A percentile compares a stretch with the other conserved stretches of the same genome.
These are phyloP conservation scores for Nomada flava DNA, from an alignment of 2,888 invertebrate genomes.

Conservation along the genomic window DNA sequence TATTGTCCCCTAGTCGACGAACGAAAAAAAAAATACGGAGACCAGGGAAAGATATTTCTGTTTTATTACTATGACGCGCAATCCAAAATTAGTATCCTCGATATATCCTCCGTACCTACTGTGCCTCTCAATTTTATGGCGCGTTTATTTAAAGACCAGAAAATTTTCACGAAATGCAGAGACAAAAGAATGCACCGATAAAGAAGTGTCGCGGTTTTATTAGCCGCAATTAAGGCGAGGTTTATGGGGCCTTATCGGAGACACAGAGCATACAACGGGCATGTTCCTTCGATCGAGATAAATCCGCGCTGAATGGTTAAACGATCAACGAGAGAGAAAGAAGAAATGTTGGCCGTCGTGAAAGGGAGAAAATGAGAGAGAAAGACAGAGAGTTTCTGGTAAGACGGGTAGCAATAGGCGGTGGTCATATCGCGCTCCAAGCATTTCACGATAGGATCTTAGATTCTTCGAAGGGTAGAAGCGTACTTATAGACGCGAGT, in stretches of 20 bases:
- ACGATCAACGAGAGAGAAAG: conserved; percentile 61
- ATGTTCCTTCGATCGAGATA: conserved; percentile 70
- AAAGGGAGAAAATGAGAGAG: not conserved
- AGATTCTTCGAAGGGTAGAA: conserved; percentile 64
- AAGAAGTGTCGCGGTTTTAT: conserved; percentile 45
- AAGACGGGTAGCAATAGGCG: conserved; percentile 81
- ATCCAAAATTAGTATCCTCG: no score
- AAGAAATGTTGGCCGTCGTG: not conserved
- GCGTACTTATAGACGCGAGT: conserved; percentile 40
- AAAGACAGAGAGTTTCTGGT: conserved; percentile 50
- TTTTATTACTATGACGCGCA: no score
- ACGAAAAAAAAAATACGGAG: no score
- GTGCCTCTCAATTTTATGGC: not conserved
- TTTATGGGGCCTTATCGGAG: conserved; percentile 50
- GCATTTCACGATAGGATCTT: conserved; percentile 78
- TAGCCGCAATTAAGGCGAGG: conserved; percentile 53
- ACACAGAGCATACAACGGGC: conserved; percentile 31
- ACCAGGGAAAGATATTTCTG: no score
- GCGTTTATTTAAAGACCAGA: not conserved
- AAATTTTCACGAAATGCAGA: conserved; percentile 13
- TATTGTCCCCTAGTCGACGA: no score
- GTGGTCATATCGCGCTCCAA: conserved; percentile 79
- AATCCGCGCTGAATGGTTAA: conserved; percentile 69
- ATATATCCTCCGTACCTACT: no score
- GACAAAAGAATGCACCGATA: not conserved